Conservation (phyloP, 2,797 vertebrate species). For the Pogonophryne albipinna region DNA sequence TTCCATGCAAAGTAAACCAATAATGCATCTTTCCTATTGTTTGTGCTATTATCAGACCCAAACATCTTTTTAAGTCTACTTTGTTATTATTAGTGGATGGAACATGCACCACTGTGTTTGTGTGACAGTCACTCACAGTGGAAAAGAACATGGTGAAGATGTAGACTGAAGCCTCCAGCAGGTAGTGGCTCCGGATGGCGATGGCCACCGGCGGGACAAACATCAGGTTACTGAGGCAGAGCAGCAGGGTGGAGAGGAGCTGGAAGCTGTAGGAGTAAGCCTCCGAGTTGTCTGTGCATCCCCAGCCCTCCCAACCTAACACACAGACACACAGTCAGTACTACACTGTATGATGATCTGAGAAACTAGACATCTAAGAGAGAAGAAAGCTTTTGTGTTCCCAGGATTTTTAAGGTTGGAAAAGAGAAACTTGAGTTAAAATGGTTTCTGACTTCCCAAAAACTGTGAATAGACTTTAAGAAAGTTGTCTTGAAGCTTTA, state of each 20-base stretch:
- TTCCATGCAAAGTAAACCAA: background rate
- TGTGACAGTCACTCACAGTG: conserved; percentile 86
- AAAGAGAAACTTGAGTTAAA: background rate
- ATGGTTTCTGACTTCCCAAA: background rate
- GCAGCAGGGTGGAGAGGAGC: conserved; percentile 94
- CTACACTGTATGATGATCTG: conserved; percentile 5
- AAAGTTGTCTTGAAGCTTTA: conserved; percentile 34
- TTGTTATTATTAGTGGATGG: background rate
- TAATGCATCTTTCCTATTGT: background rate
- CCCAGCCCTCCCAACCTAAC: conserved; percentile 97
- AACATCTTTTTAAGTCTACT: conserved; percentile 26
- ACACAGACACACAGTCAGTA: conserved; percentile 21
- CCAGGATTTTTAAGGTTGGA: conserved; percentile 13
- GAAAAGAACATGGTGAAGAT: conserved; percentile 99
- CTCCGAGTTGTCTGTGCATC: conserved; percentile 93
- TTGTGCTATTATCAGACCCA: background rate
- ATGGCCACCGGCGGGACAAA: conserved; percentile 96
- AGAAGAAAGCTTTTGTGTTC: conserved; percentile 2
- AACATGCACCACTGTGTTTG: background rate
- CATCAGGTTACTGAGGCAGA: conserved; percentile 99
- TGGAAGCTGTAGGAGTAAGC: conserved; percentile 98
- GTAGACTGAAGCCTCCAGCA: conserved; percentile 96
- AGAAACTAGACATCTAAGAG: conserved; percentile 18
- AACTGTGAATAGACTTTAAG: conserved; percentile 37
- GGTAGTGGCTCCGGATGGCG: conserved; percentile 93